Conservation (phyloP, 1,140 invertebrate genomes). For the Magallana angulata region DNA sequence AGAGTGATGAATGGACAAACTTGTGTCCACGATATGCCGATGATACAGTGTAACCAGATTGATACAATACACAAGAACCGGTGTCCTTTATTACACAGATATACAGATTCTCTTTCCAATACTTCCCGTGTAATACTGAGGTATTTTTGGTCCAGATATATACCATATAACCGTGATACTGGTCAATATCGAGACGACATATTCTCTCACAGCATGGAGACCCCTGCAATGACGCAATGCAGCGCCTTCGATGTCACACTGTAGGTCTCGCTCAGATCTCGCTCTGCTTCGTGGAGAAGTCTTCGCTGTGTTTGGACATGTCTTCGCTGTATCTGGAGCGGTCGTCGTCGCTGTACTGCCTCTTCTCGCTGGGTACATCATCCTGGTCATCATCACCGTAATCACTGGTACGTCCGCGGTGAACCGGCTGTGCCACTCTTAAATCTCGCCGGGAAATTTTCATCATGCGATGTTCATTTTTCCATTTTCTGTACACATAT, state of each 20-base stretch:
- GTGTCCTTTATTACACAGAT: not conserved
- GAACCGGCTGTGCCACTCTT: not conserved
- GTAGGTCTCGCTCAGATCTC: not conserved
- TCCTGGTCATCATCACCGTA: constrained; percentile 14
- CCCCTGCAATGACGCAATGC: too few species aligned
- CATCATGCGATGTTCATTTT: not conserved
- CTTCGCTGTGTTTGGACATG: not conserved
- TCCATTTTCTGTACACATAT: constrained; percentile 21
- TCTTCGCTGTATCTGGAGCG: not conserved
- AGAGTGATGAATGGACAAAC: too few species aligned
- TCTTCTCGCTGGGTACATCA: not conserved
- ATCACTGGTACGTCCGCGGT: not conserved
- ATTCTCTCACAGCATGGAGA: too few species aligned
- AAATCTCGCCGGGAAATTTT: not conserved
- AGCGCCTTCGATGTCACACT: too few species aligned
- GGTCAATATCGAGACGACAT: too few species aligned
- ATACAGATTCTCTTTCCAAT: not conserved
- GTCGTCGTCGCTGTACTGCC: not conserved
- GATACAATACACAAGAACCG: not conserved
- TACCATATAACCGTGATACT: too few species aligned
- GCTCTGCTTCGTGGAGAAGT: constrained; percentile 6
- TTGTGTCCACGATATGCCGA: too few species aligned
- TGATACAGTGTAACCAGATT: too few species aligned
- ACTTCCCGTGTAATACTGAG: constrained; percentile 7
- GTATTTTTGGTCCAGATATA: not conserved